Evolutionary conservation across 2,888 invertebrate species (phyloP), one percentile per base, ranked within the genome.

Genomic region (Drosophila buzzatii): DNA sequence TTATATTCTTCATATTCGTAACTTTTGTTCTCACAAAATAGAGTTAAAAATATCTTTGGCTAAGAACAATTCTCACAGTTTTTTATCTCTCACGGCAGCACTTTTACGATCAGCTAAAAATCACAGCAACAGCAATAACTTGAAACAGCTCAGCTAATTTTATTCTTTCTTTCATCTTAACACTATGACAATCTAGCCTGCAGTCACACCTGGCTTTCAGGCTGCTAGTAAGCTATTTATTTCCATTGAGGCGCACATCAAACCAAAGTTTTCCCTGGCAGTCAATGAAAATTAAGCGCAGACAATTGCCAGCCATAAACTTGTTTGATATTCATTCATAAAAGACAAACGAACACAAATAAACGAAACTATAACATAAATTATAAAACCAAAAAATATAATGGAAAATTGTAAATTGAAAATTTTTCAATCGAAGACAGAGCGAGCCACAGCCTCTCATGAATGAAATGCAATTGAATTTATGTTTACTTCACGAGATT

Each of bases 381-480:
- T 68, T 60, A 60, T 53, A 45, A 47, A 70, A 33, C 31, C 47
- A 23, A 60, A 33, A 33, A 27, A 27, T 6, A 67, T 72, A 62
- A 31, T 53, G 23, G 23, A 27, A 27, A 52, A 47, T 47, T 41
- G 42, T 61, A 67, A 73, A 62, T 31, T 53, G 63, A 51, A 67
- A 61, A 27, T 27, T 27, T 27, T 27, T 27, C 0, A 27, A 76
- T 67, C 61, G 53, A 57, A 63, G 47, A 51, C 56, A 39, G 52
- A n/a, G 42, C 33, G 18, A 2, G 55, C 27, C 57, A 42, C 41
- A 44, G 41, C 41, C 14, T 14, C 16, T 73, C 70, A 90, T 85
- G 89, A 90, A 86, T 86, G 89, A 84, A 76, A 42, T 78, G 90
- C 76, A 85, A 89, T 89, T 83, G 70, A 86, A 75, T 88, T 80